A percentile compares a stretch with the other conserved stretches of the same genome.
phyloP scores from a whole-genome alignment of 2,797 vertebrate genomes.

The Xiphophorus birchmanni region DNA sequence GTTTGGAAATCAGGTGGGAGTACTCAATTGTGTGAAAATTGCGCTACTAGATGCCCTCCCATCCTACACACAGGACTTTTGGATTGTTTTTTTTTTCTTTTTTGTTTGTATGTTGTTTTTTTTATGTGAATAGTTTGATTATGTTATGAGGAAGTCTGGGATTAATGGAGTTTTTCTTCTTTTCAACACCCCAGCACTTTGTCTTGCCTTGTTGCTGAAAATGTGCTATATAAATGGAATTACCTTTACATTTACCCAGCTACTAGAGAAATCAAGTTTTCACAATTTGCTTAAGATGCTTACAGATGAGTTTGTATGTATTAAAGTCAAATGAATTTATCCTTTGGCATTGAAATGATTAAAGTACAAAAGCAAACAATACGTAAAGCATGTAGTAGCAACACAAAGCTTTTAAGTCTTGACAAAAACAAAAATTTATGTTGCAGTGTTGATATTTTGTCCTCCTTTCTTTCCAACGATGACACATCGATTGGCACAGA shows the following conservation, averaged over 20 bases:
- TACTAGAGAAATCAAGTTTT: not conserved
- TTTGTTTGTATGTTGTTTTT: not conserved
- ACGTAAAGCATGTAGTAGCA: not conserved
- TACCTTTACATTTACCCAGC: not conserved
- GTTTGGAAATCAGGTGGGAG: not conserved
- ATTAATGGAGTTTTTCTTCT: not conserved
- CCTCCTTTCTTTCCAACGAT: not conserved
- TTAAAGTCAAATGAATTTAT: not conserved
- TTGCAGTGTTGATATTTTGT: not conserved
- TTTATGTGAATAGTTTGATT: not conserved
- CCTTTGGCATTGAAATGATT: not conserved
- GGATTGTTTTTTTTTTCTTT: not conserved
- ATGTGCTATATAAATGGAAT: no score
- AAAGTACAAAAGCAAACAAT: not conserved
- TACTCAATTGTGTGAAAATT: slow-evolving; percentile 19
- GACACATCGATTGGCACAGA: not conserved
- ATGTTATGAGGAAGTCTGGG: not conserved
- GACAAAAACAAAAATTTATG: not conserved
- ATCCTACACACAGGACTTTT: not conserved
- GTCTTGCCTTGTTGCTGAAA: no score
- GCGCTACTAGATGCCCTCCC: not conserved
- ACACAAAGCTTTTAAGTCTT: not conserved
- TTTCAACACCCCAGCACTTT: no score
- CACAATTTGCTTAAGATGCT: not conserved
- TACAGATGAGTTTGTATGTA: not conserved